Evolutionary conservation across 2,113 vertebrate genomes (phyloP), one percentile per base, ranked within the genome.

Genomic region (Gadus macrocephalus): DNA sequence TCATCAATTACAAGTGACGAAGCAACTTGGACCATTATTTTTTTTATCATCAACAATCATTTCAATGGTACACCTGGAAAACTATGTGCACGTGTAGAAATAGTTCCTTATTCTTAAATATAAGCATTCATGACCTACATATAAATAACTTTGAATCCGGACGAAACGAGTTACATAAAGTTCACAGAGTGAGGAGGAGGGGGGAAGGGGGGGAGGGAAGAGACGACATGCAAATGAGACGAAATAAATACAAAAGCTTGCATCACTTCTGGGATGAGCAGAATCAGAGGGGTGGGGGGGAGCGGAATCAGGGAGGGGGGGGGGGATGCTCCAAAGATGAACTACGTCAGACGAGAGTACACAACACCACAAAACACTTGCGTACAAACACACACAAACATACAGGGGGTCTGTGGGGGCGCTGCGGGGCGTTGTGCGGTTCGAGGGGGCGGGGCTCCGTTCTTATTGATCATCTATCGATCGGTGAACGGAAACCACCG

Each of bases 11-110:
- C 89, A 86, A 83, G 78, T 75, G 77, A 89, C 85, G 82, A 86
- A 74, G 56, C 27, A 78, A 68, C 81, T 90, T 92, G 90, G 89
- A 87, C 93, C 93, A 92, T 94, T 88, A 86, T 85, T 93, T 94
- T 94, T 88, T 96, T 96, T 98, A 98, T 99, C 96, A 99, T 96
- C 94, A 99, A 98, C 97, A 96, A 94, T 93, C 94, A 97, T 93
- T 89, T 96, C 93, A 97, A 96, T 96, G 96, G 94, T 97, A 98
- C 97, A 98, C 95, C 95, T 98, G 95, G 95, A 96, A 98, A 98
- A 98, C 96, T 97, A 98, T 98, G 96, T 96, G 95, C 94, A 98
- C 97, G 98, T 95, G 96, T 99, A 98, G 96, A 98, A 98, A 98
- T 97, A 97, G 95, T 96, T 96, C 95, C 95, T 91, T 49, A 49